Base-by-base conservation (phyloP, 2,888 invertebrate genomes). In the Drosophila eohydei region DNA sequence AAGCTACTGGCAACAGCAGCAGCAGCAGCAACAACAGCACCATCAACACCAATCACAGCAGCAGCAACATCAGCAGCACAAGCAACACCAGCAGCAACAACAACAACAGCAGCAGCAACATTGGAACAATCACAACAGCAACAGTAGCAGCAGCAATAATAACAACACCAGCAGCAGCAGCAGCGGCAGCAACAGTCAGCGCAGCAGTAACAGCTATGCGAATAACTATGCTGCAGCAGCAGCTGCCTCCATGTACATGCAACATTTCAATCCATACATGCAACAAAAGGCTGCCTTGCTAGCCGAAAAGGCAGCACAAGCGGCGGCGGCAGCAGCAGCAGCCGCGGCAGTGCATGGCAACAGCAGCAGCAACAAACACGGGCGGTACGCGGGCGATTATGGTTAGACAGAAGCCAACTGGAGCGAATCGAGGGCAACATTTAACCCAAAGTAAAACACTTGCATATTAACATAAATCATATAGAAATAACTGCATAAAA, bases 171-270 rank as follows among this genome's bases (percentile, higher is more conserved):
- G 14, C 32, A 66, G 14, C 32, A 44, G 1, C 62, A 63, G 56
- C 78, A 84, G 32, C 72, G 81, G 32, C 69, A 78, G 69, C 48
- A 50, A 34, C 51, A 52, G 80, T 55, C 64, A 72, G 36, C 68
- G 76, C 56, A 68, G 60, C 77, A 81, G 48, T 66, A 79, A 69
- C 50, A 83, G 55, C 52, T 83, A 89, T 62, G 81, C 84, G 43
- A 89, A 89, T 55, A 87, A 88, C 40, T 86, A 86, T 71, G 88
- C 85, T 50, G 77, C 89, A 43, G 81, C 80, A 70, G 81, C 78
- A 46, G 78, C 91, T 40, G 84, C 84, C 16, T 89, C 82, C 30
- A 89, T 89, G 74, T 90, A 91, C 70, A 90, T 91, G 90, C 91
- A 83, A 67, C 83, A 91, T 67, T 87, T 87, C 34, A 87, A 87